Base-by-base conservation (phyloP, 2,888 invertebrate genomes). In the Lasioglossum pauxillum region DNA sequence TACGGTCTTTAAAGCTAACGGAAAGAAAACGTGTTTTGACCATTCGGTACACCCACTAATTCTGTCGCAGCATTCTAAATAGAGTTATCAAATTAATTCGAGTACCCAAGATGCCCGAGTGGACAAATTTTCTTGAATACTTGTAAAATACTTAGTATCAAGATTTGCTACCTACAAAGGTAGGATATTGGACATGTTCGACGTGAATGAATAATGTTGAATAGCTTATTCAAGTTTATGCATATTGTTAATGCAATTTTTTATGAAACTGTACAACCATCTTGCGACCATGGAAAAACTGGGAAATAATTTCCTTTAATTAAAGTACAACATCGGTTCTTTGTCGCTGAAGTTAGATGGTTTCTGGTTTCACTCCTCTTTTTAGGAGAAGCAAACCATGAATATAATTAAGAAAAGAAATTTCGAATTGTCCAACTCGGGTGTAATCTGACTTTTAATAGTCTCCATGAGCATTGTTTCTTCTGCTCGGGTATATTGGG, bases 1-100 rank as follows among this genome's bases (percentile, higher is more conserved):
- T 69, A 35, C 41, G 31, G 2, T 16, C 64, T 78, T 71, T 71
- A 57, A 75, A 38, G n/a, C 31, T 44, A 35, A 73, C n/a, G 19
- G 75, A 27, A 31, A 60, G 23, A 31, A 49, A 27, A 3, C n/a
- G 31, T n/a, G 75, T 31, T 74, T 46, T 14, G 78, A 75, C 35
- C 53, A 76, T 73, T 76, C 81, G 60, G 73, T 74, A 60, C 38
- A 73, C 67, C 75, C 46, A 41, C 67, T 46, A 41, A 73, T 78
- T 67, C 72, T 76, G 31, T 75, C 75, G 44, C 44, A 44, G 14
- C 71, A 75, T 78, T 73, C 64, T 79, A 76, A 41, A n/a, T 41
- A n/a, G 41, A 71, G 41, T n/a, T 71, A 41, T n/a, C 71, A 41
- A 41, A 41, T 41, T 71, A 41, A 41, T 41, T 12, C n/a, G 14